Evolutionary conservation across 1,140 invertebrate genomes (phyloP), one percentile per base, ranked within the genome.

Genomic region (Drosophila busckii): DNA sequence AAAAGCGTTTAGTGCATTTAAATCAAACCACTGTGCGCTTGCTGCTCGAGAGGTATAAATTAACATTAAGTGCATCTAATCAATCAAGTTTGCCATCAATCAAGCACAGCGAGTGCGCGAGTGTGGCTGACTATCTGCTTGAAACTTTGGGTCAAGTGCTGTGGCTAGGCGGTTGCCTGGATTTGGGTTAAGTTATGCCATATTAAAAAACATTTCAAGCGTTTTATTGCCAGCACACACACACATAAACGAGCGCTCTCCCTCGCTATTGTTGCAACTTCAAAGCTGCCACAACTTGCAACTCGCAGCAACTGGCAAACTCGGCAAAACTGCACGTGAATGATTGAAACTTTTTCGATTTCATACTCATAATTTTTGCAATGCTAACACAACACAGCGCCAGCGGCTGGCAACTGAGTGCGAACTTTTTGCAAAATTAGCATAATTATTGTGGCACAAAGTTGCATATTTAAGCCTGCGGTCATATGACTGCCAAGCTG

Each of bases 331-430:
- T 35, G 54, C 48, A 63, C 37, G 38, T 53, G 59, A 28, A 56
- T 69, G 75, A 80, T 82, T 80, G 73, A 80, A 80, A 80, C 73
- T 80, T 80, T 82, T 80, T 80, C 75, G 73, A 80, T 80, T 80
- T 80, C 75, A 54, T 61, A 63, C 73, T 80, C 75, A 80, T 80
- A 80, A 67, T 67, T 67, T n/a, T 63, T 63, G 59, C 59, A 62
- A 56, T 62, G 53, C 52, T 62, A 56, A 56, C 59, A 62, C 45
- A 56, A 56, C 44, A 15, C 34, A 55, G 52, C 50, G 35, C 34
- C 55, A n/a, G 10, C 46, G 19, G 25, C 5, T 1, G 28, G 38
- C 3, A 10, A 10, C 15, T 3, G n/a, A 10, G 6, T 5, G 10
- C 1, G 6, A 78, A 78, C 73, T 78, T 78, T 78, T 26, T 54